Evolutionary conservation across 2,888 invertebrate genomes (phyloP), one percentile per base, ranked within the genome.

Genomic region (Nomada lathburiana): DNA sequence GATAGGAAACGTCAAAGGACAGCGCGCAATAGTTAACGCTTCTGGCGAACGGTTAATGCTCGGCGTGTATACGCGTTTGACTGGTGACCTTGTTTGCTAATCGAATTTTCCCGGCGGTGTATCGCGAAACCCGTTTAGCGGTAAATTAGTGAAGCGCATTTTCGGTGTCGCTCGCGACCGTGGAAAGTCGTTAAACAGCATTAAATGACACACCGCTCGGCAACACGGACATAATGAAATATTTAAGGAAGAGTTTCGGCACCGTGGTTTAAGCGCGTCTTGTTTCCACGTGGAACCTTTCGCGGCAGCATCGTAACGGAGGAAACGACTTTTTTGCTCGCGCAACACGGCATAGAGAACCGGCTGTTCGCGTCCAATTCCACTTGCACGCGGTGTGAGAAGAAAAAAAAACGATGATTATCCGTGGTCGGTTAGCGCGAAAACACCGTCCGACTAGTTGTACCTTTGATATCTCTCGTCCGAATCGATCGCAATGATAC

Each of bases 401-500:
- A 44, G 13, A 29, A 42, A 62, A 29, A 55, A 50, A 65, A 65
- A 29, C 44, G 53, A 76, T 55, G 74, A 78, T 82, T 82, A 77
- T 76, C 62, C 63, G 74, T 52, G 78, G 20, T 53, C 53, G 71
- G 59, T 74, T 74, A 74, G 71, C 71, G 52, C 74, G 82, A 75
- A 77, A 78, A 83, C 55, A 82, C 44, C 29, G 16, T 20, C 47
- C 53, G 26, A 60, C n/a, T 52, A 29, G 26, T 71, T 62, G 76
- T 73, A 52, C 42, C 29, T 50, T 52, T 29, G 64, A 47, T 83
- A 78, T 82, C 78, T 75, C 62, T 23, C n/a, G 20, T 18, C 60
- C 60, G 55, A 60, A 82, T 83, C 82, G 74, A 82, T 74, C 55
- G 77, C 67, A 70, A 70, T 59, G 78, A 83, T 74, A 79, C 79